Evolutionary conservation across 2,888 invertebrate species (phyloP).

Genomic region (Dysmachus trigonus): DNA sequence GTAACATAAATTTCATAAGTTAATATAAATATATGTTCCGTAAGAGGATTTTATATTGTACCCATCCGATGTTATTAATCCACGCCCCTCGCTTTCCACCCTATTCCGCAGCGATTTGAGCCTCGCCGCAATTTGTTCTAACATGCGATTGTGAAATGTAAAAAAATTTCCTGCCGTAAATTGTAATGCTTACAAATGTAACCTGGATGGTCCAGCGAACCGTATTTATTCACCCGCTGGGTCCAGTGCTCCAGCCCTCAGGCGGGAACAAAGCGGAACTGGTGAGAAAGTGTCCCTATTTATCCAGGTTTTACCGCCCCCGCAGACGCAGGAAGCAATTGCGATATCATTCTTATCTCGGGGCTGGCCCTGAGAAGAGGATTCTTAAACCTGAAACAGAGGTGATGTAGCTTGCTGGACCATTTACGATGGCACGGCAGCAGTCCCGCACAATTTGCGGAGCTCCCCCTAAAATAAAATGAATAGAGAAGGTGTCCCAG

Average conservation of each 20-base stretch:
- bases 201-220: not conserved
- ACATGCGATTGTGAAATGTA: constrained; percentile 38
- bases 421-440: not conserved
- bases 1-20: constrained; percentile 32
- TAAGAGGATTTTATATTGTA: constrained; percentile 6
- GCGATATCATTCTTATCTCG: constrained; percentile 25
- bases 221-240: constrained; percentile 3
- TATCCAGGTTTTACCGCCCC: not conserved
- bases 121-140: not conserved
- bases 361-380: not conserved
- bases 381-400: not conserved
- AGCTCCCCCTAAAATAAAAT: not conserved
- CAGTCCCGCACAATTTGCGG: not conserved
- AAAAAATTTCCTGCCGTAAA: constrained; percentile 14
- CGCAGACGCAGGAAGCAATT: not conserved
- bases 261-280: not conserved
- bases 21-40: constrained; percentile 34
- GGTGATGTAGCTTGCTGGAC: not conserved
- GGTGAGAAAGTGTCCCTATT: not conserved
- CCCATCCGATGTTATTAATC: constrained; percentile 27
- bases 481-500: constrained; percentile 28
- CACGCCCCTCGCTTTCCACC: not conserved
- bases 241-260: not conserved
- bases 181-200: constrained; percentile 3
- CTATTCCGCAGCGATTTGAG: not conserved